Percentiles rank a stretch among this genome's conserved stretches.
Evolutionary conservation across 2,888 invertebrate species (phyloP).

Genomic region (Sinelater perroti): DNA sequence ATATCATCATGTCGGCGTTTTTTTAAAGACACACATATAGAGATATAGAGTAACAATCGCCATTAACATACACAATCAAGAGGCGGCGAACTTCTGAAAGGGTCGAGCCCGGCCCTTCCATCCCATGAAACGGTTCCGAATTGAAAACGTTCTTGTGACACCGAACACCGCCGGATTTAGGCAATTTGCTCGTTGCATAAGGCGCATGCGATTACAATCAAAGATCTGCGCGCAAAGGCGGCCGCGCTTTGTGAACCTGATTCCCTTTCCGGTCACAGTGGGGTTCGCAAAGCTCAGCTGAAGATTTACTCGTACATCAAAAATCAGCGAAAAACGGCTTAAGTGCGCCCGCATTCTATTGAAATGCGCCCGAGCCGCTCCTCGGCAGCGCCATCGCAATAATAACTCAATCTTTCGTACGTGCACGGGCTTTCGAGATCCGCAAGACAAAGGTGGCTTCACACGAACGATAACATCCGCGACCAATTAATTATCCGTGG

Average conservation of each 20-base stretch:
- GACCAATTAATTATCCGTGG: constrained; percentile 45
- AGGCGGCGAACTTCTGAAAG: too few species aligned
- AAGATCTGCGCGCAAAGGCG: constrained; percentile 8
- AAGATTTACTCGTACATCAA: constrained; percentile 4
- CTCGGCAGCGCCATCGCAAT: not conserved
- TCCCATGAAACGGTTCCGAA: too few species aligned
- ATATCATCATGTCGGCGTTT: too few species aligned
- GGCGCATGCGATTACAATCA: constrained; percentile 20
- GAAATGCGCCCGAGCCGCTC: not conserved
- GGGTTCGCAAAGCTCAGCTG: too few species aligned
- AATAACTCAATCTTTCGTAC: constrained; percentile 8
- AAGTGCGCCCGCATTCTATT: too few species aligned
- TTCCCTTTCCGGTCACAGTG: constrained; percentile 15
- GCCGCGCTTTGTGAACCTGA: constrained; percentile 19
- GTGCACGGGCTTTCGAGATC: constrained; percentile 17
- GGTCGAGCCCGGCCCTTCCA: too few species aligned
- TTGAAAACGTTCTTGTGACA: too few species aligned
- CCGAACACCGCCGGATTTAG: constrained; percentile 29
- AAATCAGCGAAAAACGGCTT: too few species aligned
- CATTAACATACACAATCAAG: too few species aligned
- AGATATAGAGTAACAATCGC: too few species aligned
- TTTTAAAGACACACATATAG: too few species aligned
- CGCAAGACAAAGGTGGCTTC: constrained; percentile 47
- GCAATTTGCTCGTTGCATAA: constrained; percentile 23
- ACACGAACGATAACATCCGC: constrained; percentile 49